phyloP scores from a whole-genome alignment of 1,140 invertebrate genomes.

The Phortica variegata region DNA sequence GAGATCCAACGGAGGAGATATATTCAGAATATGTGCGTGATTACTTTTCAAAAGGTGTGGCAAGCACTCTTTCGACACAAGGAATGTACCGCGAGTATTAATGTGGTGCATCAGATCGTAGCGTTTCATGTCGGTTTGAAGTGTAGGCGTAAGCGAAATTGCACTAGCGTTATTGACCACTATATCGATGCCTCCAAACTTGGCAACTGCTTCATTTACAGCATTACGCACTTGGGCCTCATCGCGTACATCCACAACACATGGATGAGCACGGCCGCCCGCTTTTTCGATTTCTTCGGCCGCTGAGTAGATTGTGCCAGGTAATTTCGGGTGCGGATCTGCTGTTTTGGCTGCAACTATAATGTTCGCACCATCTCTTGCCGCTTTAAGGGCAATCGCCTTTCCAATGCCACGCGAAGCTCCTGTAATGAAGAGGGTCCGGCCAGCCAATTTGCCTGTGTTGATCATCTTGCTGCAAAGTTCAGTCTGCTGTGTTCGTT shows the following conservation, averaged over 20 bases:
- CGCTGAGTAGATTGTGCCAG: slow-evolving; percentile 97
- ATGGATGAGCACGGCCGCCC: slow-evolving; percentile 83
- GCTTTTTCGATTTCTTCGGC: slow-evolving; percentile 84
- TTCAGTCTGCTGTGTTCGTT: slow-evolving; percentile 12
- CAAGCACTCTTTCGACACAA: slow-evolving; percentile 90
- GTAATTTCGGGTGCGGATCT: slow-evolving; percentile 91
- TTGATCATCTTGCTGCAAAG: slow-evolving; percentile 56
- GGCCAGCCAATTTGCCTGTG: slow-evolving; percentile 80
- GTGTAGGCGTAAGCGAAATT: slow-evolving; percentile 86
- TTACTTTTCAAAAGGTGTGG: slow-evolving; percentile 85
- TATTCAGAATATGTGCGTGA: slow-evolving; percentile 94
- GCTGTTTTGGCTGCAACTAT: slow-evolving; percentile 96
- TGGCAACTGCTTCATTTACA: slow-evolving; percentile 76
- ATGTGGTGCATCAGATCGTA: slow-evolving; percentile 94
- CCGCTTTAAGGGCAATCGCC: slow-evolving; percentile 90
- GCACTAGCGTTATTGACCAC: slow-evolving; percentile 96
- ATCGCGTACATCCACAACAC: slow-evolving; percentile 91
- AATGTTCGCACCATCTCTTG: slow-evolving; percentile 93
- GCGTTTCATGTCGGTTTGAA: slow-evolving; percentile 90
- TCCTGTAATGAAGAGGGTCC: slow-evolving; percentile 93
- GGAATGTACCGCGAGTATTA: slow-evolving; percentile 89
- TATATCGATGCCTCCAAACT: slow-evolving; percentile 97
- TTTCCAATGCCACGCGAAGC: slow-evolving; percentile 97
- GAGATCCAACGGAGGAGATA: slow-evolving; percentile 93
- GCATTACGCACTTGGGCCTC: slow-evolving; percentile 80